phyloP scores from a whole-genome alignment of 2,888 invertebrate species.

The Cryptops parisi region DNA sequence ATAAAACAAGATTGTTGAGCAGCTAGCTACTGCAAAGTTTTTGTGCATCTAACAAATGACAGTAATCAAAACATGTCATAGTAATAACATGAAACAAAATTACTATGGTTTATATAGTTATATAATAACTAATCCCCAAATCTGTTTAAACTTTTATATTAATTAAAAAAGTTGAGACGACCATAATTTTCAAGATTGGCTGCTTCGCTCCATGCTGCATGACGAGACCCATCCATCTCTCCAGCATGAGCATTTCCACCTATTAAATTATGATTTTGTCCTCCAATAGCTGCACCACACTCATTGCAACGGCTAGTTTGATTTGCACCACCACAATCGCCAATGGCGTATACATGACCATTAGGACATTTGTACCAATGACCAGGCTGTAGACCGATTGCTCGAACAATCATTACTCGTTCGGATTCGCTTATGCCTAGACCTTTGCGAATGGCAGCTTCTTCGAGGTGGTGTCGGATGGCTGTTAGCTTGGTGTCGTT shows the following conservation, averaged over 20 bases:
- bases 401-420: slow-evolving; percentile 40
- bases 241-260: slow-evolving; percentile 22
- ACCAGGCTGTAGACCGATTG: slow-evolving; percentile 38
- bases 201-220: not conserved
- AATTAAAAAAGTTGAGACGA: too few relatives aligned
- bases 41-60: too few relatives aligned
- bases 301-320: slow-evolving; percentile 26
- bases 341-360: slow-evolving; percentile 30
- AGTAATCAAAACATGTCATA: too few relatives aligned
- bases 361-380: slow-evolving; percentile 34
- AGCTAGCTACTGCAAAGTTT: too few relatives aligned
- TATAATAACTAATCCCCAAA: too few relatives aligned
- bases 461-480: not conserved
- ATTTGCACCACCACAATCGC: slow-evolving; percentile 31
- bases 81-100: too few relatives aligned
- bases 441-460: not conserved
- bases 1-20: too few relatives aligned
- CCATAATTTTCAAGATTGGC: not conserved
- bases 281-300: slow-evolving; percentile 27
- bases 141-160: too few relatives aligned
- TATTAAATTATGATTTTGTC: slow-evolving; percentile 23
- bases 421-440: slow-evolving; percentile 35
- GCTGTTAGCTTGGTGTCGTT: not conserved
- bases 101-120: too few relatives aligned
- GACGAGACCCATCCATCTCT: slow-evolving; percentile 26